Percentiles rank a stretch among this genome's conserved stretches.
Conservation (phyloP, 64 coral and sea anemone genomes). For the Pocillopora verrucosa region DNA sequence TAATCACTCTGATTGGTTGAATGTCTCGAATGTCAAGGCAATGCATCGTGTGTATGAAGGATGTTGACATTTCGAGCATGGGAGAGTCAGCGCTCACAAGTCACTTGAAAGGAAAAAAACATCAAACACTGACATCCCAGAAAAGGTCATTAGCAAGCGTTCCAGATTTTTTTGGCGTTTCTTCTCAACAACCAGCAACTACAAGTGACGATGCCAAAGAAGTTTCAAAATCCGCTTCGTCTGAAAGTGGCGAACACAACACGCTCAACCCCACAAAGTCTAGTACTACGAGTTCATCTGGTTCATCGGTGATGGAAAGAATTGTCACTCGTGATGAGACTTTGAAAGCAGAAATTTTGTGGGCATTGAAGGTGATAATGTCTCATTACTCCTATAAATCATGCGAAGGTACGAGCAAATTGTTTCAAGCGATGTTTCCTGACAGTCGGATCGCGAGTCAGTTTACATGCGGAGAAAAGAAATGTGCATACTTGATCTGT, state of each 20-base stretch:
- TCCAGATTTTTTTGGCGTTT: constrained; percentile 16
- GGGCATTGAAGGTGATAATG: constrained; percentile 59
- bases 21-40: constrained; percentile 36
- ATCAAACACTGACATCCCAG: constrained; percentile 31
- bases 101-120: constrained; percentile 18
- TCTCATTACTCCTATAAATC: constrained; percentile 76
- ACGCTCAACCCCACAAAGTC: background rate
- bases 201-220: constrained; percentile 15
- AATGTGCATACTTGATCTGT: constrained; percentile 71
- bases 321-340: constrained; percentile 52
- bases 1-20: constrained; percentile 50
- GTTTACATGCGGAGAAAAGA: constrained; percentile 74
- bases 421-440: constrained; percentile 71
- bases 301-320: constrained; percentile 24
- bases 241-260: constrained; percentile 12
- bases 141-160: constrained; percentile 29
- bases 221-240: constrained; percentile 18
- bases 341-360: constrained; percentile 63
- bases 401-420: constrained; percentile 54
- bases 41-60: background rate
- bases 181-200: constrained; percentile 36
- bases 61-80: constrained; percentile 26
- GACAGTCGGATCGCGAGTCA: constrained; percentile 50
- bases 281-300: background rate
- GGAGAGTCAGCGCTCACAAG: constrained; percentile 18